Evolutionary conservation across 2,113 vertebrate species (phyloP).

Genomic region (Rhineura floridana): DNA sequence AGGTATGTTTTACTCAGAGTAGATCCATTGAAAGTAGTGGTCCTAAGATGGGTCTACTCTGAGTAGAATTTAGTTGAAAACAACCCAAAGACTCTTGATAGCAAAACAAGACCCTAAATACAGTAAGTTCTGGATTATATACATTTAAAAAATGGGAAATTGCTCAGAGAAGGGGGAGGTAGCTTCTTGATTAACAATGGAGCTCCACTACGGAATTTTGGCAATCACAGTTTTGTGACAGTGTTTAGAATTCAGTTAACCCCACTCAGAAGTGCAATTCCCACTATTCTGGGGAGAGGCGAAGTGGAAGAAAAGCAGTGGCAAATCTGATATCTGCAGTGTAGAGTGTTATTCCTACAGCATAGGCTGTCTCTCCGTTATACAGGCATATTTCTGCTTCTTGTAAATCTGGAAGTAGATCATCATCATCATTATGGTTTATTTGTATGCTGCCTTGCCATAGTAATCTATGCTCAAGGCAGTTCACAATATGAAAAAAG

Average conservation of each 20-base stretch:
- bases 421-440: no score
- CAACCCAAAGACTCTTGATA: no score
- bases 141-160: background rate
- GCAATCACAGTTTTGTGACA: background rate
- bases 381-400: background rate
- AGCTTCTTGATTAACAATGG: background rate
- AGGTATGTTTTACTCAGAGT: no score
- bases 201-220: background rate
- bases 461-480: no score
- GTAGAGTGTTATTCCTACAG: background rate
- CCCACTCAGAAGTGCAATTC: background rate
- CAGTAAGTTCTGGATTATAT: background rate
- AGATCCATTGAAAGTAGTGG: no score
- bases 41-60: no score
- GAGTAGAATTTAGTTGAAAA: no score
- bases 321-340: background rate
- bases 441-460: background rate
- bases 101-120: background rate
- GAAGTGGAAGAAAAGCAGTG: background rate
- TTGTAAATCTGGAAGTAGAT: background rate
- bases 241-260: background rate
- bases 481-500: no score
- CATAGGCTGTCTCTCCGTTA: background rate
- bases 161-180: background rate
- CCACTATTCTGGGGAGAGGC: background rate